phyloP scores from a whole-genome alignment of 2,113 vertebrate species.

The Ifrita kowaldi region DNA sequence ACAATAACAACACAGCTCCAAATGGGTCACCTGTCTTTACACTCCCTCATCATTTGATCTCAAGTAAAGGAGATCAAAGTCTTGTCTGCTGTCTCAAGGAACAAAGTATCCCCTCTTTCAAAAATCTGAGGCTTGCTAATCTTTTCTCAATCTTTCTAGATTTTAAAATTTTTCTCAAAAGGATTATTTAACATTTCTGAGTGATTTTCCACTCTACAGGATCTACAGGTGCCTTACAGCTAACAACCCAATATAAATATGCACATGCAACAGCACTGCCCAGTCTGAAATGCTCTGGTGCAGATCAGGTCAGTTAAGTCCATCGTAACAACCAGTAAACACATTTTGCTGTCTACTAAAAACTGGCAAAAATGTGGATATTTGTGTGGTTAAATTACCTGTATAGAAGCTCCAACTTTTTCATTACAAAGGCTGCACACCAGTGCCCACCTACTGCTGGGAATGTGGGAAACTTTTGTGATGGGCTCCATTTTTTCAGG shows the following conservation, averaged over 20 bases:
- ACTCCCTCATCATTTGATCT: not conserved
- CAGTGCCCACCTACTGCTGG: conserved; percentile 94
- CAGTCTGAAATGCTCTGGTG: not conserved
- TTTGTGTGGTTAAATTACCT: conserved; percentile 70
- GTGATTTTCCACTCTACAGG: not conserved
- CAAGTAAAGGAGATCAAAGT: not conserved
- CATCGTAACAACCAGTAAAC: not conserved
- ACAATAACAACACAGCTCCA: not conserved
- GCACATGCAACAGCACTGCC: not conserved
- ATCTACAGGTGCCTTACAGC: not conserved
- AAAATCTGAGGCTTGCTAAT: not conserved
- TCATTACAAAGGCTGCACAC: conserved; percentile 94
- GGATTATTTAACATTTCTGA: not conserved
- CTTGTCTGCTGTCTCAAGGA: not conserved
- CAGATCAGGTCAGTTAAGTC: not conserved
- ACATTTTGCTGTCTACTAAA: not conserved
- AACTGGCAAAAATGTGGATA: not conserved
- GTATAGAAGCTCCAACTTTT: conserved; percentile 94
- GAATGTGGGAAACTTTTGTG: conserved; percentile 98
- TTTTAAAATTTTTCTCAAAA: not conserved
- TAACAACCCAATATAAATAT: not conserved
- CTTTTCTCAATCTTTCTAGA: not conserved
- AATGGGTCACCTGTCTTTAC: not conserved
- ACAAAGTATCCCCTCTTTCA: not conserved
- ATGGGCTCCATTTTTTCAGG: conserved; percentile 99